phyloP scores from a whole-genome alignment of 2,113 vertebrate species.

The Syngnathus typhle region DNA sequence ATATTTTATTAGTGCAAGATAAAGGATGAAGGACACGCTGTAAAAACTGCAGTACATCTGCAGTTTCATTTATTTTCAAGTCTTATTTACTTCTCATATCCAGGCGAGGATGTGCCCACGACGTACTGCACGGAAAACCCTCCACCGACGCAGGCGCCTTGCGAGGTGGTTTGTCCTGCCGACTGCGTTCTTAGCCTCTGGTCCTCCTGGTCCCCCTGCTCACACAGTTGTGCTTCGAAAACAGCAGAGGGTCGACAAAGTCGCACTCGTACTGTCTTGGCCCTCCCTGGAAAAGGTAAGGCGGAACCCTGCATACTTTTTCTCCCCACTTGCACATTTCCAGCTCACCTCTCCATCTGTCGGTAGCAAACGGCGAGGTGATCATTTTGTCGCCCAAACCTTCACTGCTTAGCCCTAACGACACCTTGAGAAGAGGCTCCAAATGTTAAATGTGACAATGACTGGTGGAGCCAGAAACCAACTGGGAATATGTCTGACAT shows the following conservation, averaged over 20 bases:
- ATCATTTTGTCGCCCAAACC: background rate
- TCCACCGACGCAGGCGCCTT: slow-evolving; percentile 62
- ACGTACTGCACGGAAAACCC: slow-evolving; percentile 70
- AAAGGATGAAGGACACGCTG: background rate
- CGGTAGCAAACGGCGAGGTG: background rate
- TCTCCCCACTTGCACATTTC: background rate
- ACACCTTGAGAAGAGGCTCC: background rate
- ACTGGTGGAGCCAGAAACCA: background rate
- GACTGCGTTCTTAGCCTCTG: slow-evolving; percentile 86
- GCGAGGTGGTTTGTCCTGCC: slow-evolving; percentile 79
- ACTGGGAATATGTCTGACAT: background rate
- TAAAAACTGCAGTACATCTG: background rate
- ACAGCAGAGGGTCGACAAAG: slow-evolving; percentile 82
- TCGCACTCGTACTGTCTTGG: slow-evolving; percentile 79
- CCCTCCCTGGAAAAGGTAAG: slow-evolving; percentile 84
- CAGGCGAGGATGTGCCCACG: slow-evolving; percentile 74
- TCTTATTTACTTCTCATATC: background rate
- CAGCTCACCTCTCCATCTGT: background rate
- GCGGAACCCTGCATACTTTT: background rate
- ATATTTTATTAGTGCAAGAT: background rate
- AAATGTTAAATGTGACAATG: background rate
- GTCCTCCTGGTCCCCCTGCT: slow-evolving; percentile 86
- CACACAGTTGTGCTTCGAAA: slow-evolving; percentile 84
- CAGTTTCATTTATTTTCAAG: background rate
- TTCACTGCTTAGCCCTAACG: background rate